A percentile compares a stretch with the other conserved stretches of the same genome.
Evolutionary conservation across 1,140 invertebrate genomes (phyloP).

Genomic region (Habropoda laboriosa): DNA sequence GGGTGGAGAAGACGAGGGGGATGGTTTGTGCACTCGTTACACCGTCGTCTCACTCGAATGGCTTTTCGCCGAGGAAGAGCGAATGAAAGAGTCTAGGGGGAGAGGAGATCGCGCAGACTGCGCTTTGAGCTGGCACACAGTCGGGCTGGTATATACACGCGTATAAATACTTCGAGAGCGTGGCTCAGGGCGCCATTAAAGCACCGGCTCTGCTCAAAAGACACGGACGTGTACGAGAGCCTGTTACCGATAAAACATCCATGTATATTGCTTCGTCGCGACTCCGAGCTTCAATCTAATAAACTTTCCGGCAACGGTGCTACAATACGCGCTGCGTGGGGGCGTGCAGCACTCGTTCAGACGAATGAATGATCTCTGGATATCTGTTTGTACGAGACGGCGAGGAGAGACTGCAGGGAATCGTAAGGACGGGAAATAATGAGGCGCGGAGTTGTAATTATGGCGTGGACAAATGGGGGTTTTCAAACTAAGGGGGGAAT

Average conservation of each 20-base stretch:
- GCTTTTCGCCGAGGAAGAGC: slow-evolving; percentile 53
- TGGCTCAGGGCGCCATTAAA: slow-evolving; percentile 22
- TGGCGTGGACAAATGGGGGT: no score
- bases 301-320: slow-evolving; percentile 4
- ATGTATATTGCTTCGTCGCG: slow-evolving; percentile 34
- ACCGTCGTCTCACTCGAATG: slow-evolving; percentile 60
- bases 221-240: slow-evolving; percentile 2
- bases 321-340: not conserved
- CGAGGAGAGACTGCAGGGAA: no score
- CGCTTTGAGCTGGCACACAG: slow-evolving; percentile 46
- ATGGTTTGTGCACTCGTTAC: slow-evolving; percentile 57
- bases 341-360: not conserved
- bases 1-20: not conserved
- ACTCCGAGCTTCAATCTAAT: slow-evolving; percentile 28
- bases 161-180: slow-evolving; percentile 53
- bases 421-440: not conserved
- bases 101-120: slow-evolving; percentile 28
- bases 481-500: not conserved
- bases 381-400: not conserved
- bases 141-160: slow-evolving; percentile 3
- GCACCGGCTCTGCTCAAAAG: slow-evolving; percentile 29
- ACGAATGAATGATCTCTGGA: not conserved
- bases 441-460: not conserved
- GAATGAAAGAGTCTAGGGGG: slow-evolving; percentile 48
- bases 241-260: slow-evolving; percentile 45